These are phyloP conservation scores for Actenoides lindsayi DNA, from an alignment of 2,113 vertebrate species.

Conservation along the genomic window DNA sequence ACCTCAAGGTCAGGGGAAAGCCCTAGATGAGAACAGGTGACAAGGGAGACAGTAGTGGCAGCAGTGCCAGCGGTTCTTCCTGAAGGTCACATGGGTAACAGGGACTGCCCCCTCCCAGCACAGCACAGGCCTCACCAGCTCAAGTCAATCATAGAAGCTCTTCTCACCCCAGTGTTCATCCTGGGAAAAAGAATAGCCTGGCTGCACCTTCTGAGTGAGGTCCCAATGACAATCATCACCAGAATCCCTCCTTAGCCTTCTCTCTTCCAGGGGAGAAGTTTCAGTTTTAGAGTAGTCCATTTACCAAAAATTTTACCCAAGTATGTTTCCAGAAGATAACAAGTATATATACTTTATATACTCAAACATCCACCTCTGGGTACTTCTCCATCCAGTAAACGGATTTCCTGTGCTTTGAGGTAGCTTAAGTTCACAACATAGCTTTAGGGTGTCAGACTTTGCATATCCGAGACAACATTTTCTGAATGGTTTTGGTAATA, in stretches of 20 bases:
- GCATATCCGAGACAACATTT: not conserved
- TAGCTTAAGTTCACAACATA: not conserved
- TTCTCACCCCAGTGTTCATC: not conserved
- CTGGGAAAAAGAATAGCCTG: not conserved
- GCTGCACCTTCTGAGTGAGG: not conserved
- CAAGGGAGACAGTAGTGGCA: not conserved
- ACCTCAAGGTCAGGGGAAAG: not conserved
- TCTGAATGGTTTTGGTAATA: not conserved
- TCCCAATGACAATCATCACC: not conserved
- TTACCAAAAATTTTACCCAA: not conserved
- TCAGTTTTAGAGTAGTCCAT: not conserved
- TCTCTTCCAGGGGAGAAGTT: not conserved
- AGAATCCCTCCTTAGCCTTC: not conserved
- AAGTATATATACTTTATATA: not conserved
- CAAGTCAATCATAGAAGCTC: not conserved
- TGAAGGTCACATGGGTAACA: not conserved
- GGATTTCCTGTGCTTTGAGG: not conserved
- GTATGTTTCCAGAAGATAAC: not conserved
- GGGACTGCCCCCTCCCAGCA: not conserved
- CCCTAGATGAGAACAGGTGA: not conserved
- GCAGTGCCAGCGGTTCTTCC: accelerated
- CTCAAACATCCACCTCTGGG: not conserved
- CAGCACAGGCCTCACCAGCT: not conserved
- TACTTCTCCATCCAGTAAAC: not conserved
- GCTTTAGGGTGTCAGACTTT: not conserved